These are phyloP conservation scores for Heterochromis multidens DNA, from an alignment of 2,113 vertebrate species.

Conservation along the genomic window DNA sequence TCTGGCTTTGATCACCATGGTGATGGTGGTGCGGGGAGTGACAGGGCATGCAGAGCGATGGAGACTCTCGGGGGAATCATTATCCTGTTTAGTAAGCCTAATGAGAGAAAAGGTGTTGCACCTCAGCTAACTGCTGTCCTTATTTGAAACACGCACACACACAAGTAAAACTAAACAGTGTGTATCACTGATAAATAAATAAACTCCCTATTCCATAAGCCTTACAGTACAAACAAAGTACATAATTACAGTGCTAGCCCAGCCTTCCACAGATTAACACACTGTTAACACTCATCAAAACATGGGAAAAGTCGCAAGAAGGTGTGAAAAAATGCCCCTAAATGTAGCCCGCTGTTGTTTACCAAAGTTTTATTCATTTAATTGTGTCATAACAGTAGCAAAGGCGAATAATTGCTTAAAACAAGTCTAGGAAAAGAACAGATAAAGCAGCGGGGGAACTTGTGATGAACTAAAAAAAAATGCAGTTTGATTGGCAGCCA, in stretches of 20 bases:
- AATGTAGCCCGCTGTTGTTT: not conserved
- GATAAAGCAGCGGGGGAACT: not conserved
- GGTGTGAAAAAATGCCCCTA: not conserved
- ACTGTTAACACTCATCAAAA: slow-evolving; percentile 8
- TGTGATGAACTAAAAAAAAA: not conserved
- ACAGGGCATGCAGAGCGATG: slow-evolving; percentile 58
- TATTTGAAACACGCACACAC: slow-evolving; percentile 15
- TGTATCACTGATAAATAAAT: not conserved
- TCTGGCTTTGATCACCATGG: slow-evolving; percentile 76
- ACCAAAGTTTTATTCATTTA: not conserved
- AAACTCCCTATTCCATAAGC: not conserved
- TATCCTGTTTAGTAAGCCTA: slow-evolving; percentile 77
- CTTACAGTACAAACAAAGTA: not conserved
- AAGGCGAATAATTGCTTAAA: not conserved
- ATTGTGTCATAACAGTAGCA: not conserved
- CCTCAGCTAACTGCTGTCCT: slow-evolving; percentile 51
- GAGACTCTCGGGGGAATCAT: slow-evolving; percentile 71
- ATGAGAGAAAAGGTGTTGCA: slow-evolving; percentile 73
- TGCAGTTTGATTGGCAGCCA: not conserved
- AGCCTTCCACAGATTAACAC: not conserved
- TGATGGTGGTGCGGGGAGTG: slow-evolving; percentile 59
- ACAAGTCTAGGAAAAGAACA: not conserved
- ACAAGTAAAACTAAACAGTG: not conserved
- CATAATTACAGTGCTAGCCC: not conserved
- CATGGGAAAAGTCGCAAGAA: not conserved